Evolutionary conservation across 1,140 invertebrate species (phyloP), one percentile per base, ranked within the genome.

Genomic region (Drosophila trapezifrons): DNA sequence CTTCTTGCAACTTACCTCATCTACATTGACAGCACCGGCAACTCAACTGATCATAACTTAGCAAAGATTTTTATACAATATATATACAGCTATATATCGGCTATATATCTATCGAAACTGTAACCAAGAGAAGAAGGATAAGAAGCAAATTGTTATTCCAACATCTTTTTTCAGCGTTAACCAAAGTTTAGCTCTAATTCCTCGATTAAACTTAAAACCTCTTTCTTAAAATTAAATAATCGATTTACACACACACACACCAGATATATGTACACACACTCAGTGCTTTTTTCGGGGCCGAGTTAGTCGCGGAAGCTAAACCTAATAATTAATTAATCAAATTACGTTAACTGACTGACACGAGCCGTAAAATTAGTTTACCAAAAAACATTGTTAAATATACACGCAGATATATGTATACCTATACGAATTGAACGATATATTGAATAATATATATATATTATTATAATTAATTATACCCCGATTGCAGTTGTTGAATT

Each of bases 1-100:
- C 84, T 89, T 83, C 47, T 79, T 84, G 79, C 74, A 80, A 89
- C 66, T 84, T 89, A 89, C 84, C 84, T 89, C 85, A 89, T 89
- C 84, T 87, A 83, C 80, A 80, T 87, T 66, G 74, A 72, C 66
- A 69, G 85, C 84, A 89, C 84, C 69, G 80, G 79, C 51, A 67
- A 60, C 49, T 52, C 71, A 71, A 65, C 59, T 77, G 58, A 72
- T 78, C 63, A 83, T 65, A 52, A 67, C 51, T 64, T 58, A 75
- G 71, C 63, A 81, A 71, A 72, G 42, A 58, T 69, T 85, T 85
- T 87, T 87, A 82, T 82, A 85, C 83, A 52, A 66, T 64, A 65
- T 78, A 60, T 56, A 65, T 55, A 72, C 38, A 43, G 47, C 56
- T 62, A 69, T 27, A 47, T 32, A 32, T 66, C 58, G 32, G 27